Percentiles rank a stretch among this genome's conserved stretches.
Conservation (phyloP, 1,140 invertebrate species). For the Akabosia matsudoensis region DNA sequence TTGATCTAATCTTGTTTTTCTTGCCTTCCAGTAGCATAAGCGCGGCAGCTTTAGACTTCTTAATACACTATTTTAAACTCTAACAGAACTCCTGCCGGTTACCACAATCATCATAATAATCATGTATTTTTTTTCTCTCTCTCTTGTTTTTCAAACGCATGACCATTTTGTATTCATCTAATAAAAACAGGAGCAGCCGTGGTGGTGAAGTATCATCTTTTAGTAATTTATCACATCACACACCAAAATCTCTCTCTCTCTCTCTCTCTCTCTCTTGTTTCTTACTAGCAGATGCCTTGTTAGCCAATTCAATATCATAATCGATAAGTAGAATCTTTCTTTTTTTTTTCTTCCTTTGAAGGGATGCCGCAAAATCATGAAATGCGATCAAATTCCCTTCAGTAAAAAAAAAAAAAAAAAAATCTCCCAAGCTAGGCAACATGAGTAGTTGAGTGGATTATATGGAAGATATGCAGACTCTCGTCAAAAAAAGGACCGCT, state of each 20-base stretch:
- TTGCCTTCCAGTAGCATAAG: too few species aligned
- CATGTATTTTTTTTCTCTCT: too few species aligned
- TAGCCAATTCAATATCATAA: constrained; percentile 31
- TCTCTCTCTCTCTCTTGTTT: neutral
- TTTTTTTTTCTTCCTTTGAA: constrained; percentile 33
- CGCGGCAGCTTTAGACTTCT: too few species aligned
- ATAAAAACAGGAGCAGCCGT: neutral
- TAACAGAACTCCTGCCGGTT: neutral
- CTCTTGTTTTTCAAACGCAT: too few species aligned
- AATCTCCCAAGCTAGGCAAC: neutral
- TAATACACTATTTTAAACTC: too few species aligned
- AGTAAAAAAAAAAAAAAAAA: too few species aligned
- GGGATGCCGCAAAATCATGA: constrained; percentile 37
- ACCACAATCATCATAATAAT: constrained; percentile 2
- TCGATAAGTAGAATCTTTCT: constrained; percentile 38
- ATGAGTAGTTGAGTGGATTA: neutral
- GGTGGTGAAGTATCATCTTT: constrained; percentile 3
- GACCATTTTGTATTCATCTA: neutral
- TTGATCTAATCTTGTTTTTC: too few species aligned
- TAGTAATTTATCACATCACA: constrained; percentile 11
- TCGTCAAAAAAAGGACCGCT: constrained; percentile 12
- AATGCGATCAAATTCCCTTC: constrained; percentile 41
- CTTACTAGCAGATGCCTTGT: constrained; percentile 14
- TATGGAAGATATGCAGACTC: neutral
- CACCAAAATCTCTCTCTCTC: neutral